Conservation (phyloP, 2,797 vertebrate species). For the Sebastes iracundus region DNA sequence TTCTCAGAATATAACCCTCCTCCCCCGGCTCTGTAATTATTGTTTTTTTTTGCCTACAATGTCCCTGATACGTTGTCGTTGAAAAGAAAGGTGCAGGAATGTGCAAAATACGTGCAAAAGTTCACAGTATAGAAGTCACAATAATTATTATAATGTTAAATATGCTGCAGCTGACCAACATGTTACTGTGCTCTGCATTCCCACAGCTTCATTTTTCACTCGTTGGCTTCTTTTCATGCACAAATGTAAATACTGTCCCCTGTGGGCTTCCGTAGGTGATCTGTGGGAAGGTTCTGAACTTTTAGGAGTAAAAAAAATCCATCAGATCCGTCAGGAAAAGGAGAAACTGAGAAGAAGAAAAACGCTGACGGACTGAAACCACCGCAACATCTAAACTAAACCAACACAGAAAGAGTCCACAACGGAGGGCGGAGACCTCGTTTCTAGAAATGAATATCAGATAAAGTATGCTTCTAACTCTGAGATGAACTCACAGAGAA, state of each 20-base stretch:
- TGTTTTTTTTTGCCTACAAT: too few relatives aligned
- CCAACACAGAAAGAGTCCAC: neutral
- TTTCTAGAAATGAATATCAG: neutral
- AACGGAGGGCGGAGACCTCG: neutral
- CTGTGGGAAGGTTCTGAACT: neutral
- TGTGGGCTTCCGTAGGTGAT: neutral
- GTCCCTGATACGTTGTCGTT: too few relatives aligned
- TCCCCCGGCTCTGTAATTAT: too few relatives aligned
- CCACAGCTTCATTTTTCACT: neutral
- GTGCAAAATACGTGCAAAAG: too few relatives aligned
- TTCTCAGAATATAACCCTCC: too few relatives aligned
- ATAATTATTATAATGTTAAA: too few relatives aligned
- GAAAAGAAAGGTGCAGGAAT: neutral
- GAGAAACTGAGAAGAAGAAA: neutral
- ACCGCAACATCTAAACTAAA: neutral
- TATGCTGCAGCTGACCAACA: neutral
- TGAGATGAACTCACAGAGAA: neutral
- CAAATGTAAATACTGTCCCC: neutral
- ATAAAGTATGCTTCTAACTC: neutral
- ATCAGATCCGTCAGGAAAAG: neutral
- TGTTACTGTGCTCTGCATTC: neutral
- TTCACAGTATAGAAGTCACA: too few relatives aligned
- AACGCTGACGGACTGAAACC: neutral
- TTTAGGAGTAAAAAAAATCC: neutral
- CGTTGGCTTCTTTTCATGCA: neutral